These are phyloP conservation scores for Acanthoscelides obtectus DNA, from an alignment of 2,888 invertebrate genomes.

Conservation along the genomic window DNA sequence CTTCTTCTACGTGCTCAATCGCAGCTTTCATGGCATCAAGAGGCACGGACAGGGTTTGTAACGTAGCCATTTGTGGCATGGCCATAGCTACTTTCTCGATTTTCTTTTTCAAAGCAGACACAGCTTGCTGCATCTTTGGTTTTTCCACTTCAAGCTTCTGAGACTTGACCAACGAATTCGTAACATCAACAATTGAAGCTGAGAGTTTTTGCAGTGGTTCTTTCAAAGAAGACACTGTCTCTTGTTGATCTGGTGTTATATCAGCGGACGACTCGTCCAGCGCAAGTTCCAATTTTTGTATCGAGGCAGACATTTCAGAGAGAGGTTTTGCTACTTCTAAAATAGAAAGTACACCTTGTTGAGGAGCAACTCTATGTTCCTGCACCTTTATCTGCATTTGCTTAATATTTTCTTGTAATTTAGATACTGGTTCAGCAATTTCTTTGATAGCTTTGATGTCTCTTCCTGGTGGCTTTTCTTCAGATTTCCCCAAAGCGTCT, in stretches of 20 bases:
- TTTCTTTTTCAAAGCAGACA: conserved; percentile 9
- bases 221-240: neutral
- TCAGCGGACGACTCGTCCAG: neutral
- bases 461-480: conserved; percentile 1
- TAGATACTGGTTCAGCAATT: conserved; percentile 7
- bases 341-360: neutral
- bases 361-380: neutral
- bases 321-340: neutral
- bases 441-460: conserved; percentile 9
- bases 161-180: conserved; percentile 9
- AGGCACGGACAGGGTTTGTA: neutral
- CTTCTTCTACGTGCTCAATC: neutral
- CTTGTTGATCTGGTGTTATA: conserved; percentile 2
- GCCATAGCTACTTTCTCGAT: conserved; percentile 4
- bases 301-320: neutral
- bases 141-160: conserved; percentile 15
- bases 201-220: conserved; percentile 18
- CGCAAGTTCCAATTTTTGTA: neutral
- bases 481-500: neutral
- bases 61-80: neutral
- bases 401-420: conserved; percentile 13
- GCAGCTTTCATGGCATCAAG: neutral
- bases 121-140: conserved; percentile 15
- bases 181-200: conserved; percentile 7
- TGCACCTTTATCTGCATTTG: neutral